Evolutionary conservation across 2,113 vertebrate genomes (phyloP).

Genomic region (Dendrocopos noguchii): DNA sequence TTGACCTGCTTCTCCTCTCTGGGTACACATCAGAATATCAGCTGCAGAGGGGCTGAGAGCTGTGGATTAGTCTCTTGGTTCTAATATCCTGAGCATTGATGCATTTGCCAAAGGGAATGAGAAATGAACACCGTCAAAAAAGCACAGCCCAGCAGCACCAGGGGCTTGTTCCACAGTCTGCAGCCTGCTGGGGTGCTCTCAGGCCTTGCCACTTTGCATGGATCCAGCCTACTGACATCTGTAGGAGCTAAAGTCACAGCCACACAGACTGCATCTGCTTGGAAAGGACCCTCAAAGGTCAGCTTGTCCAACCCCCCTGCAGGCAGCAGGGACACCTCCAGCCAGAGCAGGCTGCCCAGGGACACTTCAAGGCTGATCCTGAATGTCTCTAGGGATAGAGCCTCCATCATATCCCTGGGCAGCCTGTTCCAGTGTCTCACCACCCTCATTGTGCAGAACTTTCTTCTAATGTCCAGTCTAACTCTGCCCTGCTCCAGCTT

Average conservation of each 20-base stretch:
- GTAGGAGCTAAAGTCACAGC: neutral
- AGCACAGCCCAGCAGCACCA: neutral
- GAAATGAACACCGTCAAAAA: conserved; percentile 7
- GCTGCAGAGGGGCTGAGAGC: conserved; percentile 12
- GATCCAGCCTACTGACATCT: neutral
- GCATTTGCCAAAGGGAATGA: conserved; percentile 14
- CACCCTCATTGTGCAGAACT: too few species aligned
- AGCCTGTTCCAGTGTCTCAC: too few species aligned
- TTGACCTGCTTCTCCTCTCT: conserved; percentile 26
- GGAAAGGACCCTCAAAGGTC: too few species aligned
- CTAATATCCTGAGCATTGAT: conserved; percentile 37
- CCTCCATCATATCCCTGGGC: too few species aligned
- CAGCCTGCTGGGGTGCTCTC: neutral
- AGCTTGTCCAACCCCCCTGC: too few species aligned
- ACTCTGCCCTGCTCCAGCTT: too few species aligned
- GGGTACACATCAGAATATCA: conserved; percentile 15
- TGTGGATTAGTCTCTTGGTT: conserved; percentile 13
- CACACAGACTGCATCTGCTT: too few species aligned
- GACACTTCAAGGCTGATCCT: too few species aligned
- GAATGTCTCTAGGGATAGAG: too few species aligned
- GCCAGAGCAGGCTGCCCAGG: too few species aligned
- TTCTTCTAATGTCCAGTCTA: too few species aligned
- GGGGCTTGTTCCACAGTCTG: neutral
- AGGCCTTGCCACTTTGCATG: neutral
- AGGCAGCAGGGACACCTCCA: too few species aligned